Evolutionary conservation across 1,140 invertebrate genomes (phyloP).

Genomic region (Drosophila jambulina): DNA sequence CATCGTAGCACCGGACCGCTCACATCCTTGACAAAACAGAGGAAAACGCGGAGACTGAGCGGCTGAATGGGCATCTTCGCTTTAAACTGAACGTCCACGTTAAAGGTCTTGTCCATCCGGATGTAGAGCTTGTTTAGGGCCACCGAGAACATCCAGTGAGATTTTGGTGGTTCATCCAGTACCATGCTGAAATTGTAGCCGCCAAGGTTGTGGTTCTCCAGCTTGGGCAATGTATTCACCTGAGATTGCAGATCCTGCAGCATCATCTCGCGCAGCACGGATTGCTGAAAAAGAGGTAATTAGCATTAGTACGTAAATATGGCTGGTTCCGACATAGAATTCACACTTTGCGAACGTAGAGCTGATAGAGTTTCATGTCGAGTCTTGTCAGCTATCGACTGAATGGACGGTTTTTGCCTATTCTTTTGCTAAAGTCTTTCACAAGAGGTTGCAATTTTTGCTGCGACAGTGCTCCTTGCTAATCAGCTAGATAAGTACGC

Average conservation of each 20-base stretch:
- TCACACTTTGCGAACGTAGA: constrained; percentile 40
- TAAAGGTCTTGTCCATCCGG: constrained; percentile 72
- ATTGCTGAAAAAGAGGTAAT: constrained; percentile 64
- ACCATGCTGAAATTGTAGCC: constrained; percentile 70
- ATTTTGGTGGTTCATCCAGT: constrained; percentile 61
- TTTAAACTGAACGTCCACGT: constrained; percentile 71
- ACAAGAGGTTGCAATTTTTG: constrained; percentile 38
- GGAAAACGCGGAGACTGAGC: constrained; percentile 65
- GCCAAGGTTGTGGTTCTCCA: constrained; percentile 71
- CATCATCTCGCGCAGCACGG: constrained; percentile 73
- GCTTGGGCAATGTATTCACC: constrained; percentile 64
- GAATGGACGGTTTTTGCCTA: background rate
- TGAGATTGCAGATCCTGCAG: constrained; percentile 66
- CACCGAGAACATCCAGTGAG: constrained; percentile 65
- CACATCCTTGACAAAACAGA: constrained; percentile 74
- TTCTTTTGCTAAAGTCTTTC: constrained; percentile 28
- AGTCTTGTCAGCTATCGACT: constrained; percentile 12
- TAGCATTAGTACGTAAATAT: background rate
- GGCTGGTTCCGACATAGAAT: background rate
- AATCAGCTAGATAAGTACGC: constrained; percentile 23
- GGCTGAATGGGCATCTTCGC: constrained; percentile 70
- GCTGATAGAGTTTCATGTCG: constrained; percentile 52
- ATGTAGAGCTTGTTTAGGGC: constrained; percentile 72
- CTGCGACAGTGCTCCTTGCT: constrained; percentile 15
- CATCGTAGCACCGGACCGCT: constrained; percentile 77